Evolutionary conservation across 2,888 invertebrate genomes (phyloP), one percentile per base, ranked within the genome.

Genomic region (Agonopterix alstromeriana): DNA sequence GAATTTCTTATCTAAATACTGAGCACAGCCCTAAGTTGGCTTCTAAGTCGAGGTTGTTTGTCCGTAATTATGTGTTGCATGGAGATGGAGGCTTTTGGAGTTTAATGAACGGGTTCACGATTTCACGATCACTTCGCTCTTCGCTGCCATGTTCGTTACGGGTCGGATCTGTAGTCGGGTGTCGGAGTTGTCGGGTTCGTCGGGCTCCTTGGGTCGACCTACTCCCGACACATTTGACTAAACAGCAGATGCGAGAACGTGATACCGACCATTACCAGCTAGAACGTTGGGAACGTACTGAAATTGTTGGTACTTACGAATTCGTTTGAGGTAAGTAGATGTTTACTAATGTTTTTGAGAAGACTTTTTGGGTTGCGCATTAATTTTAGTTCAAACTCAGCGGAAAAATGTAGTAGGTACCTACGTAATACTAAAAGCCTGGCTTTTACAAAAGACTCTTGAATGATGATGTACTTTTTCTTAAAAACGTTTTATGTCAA

Each of bases 181-280:
- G 8, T n/a, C 8, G 42, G 11, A 12, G 12, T 38, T 10, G n/a
- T 38, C 17, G 45, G 36, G 11, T 43, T 27, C 2, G n/a, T 38
- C n/a, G 38, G 10, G 38, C 38, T 38, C 38, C 38, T 38, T 11
- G 45, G 36, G 27, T 43, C 48, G 17, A 48, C 17, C 10, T 38
- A 42, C 10, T 43, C 43, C 41, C 45, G 35, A 45, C 48, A 45
- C 45, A 48, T 48, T 48, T 48, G 48, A 42, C 45, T 48, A 45
- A 48, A 45, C 45, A 12, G 48, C 48, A 41, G 45, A 45, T 48
- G 45, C 14, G 45, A 45, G 36, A 48, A 48, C 45, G 42, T 45
- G 48, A 48, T 48, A 44, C 44, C 35, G 35, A 36, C 44, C 48
- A 44, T 44, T 48, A 44, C 14, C 14, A 14, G 11, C 27, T 9